Conservation (phyloP, 92 coral and sea anemone genomes). For the Phenganax stokvisi region DNA sequence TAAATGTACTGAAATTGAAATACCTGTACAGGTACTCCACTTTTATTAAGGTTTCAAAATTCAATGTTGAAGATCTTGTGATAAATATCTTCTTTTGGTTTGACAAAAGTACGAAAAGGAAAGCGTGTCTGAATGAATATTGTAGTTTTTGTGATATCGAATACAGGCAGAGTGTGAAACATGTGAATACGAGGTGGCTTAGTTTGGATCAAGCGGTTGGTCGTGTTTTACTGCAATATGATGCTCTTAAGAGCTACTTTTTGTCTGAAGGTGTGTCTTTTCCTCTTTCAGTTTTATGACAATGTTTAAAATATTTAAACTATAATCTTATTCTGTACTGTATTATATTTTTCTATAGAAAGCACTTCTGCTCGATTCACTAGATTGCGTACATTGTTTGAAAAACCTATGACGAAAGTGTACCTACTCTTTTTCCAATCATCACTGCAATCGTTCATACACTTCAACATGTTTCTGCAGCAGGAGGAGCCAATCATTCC, state of each 20-base stretch:
- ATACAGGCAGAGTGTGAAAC: neutral
- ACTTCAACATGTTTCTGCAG: neutral
- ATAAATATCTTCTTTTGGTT: conserved; percentile 55
- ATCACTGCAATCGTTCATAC: neutral
- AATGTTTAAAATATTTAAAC: neutral
- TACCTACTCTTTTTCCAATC: neutral
- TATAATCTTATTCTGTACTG: neutral
- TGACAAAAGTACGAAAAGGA: conserved; percentile 6
- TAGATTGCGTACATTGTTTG: neutral
- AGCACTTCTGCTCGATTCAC: neutral
- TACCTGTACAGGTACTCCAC: neutral
- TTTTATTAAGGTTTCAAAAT: conserved; percentile 27
- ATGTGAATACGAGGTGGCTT: no score
- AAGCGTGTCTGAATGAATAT: neutral
- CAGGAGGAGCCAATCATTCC: conserved; percentile 2
- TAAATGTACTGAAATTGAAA: conserved; percentile 45
- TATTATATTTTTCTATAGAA: neutral
- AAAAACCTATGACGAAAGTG: neutral
- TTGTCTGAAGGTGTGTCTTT: no score
- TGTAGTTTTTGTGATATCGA: conserved; percentile 3
- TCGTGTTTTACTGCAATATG: no score
- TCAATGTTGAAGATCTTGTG: conserved; percentile 54
- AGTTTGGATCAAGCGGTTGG: no score
- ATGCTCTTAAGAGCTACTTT: no score
- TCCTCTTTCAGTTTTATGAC: neutral